Percentiles rank a stretch among this genome's conserved stretches.
These are phyloP conservation scores for Musca vetustissima DNA, from an alignment of 1,140 invertebrate genomes.

Conservation along the genomic window DNA sequence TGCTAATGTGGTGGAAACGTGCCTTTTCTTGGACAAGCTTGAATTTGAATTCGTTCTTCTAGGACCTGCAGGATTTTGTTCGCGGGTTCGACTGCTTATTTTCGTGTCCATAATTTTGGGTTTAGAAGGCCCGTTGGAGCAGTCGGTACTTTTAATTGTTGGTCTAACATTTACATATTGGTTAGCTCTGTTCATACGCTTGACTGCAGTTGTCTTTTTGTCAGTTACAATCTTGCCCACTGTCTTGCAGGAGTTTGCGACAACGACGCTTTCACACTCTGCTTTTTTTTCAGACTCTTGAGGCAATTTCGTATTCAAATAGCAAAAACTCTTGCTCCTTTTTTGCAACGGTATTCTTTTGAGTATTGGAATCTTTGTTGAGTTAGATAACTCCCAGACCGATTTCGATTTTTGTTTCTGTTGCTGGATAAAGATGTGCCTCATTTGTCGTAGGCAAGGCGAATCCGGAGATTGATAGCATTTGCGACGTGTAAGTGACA, in stretches of 20 bases:
- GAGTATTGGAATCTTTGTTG: constrained; percentile 58
- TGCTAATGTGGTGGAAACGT: background rate
- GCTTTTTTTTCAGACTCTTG: too few species aligned
- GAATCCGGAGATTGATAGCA: constrained; percentile 46
- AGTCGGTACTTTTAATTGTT: too few species aligned
- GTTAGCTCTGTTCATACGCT: background rate
- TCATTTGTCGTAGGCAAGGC: constrained; percentile 32
- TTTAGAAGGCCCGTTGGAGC: too few species aligned
- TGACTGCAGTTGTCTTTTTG: background rate
- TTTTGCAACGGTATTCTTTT: constrained; percentile 41
- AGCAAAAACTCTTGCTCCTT: constrained; percentile 37
- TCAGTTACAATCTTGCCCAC: background rate
- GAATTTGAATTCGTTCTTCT: too few species aligned
- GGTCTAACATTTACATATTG: background rate
- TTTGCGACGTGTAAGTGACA: constrained; percentile 32
- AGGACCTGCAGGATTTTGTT: too few species aligned
- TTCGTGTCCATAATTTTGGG: too few species aligned
- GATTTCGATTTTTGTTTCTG: constrained; percentile 55
- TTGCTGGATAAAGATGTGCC: background rate
- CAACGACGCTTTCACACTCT: too few species aligned
- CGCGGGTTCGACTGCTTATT: too few species aligned
- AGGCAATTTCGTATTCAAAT: constrained; percentile 4
- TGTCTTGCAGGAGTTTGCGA: too few species aligned
- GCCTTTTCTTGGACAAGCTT: background rate
- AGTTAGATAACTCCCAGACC: constrained; percentile 58